These are phyloP conservation scores for Smutsia gigantea DNA, from an alignment of 2,797 vertebrate genomes.

Conservation along the genomic window DNA sequence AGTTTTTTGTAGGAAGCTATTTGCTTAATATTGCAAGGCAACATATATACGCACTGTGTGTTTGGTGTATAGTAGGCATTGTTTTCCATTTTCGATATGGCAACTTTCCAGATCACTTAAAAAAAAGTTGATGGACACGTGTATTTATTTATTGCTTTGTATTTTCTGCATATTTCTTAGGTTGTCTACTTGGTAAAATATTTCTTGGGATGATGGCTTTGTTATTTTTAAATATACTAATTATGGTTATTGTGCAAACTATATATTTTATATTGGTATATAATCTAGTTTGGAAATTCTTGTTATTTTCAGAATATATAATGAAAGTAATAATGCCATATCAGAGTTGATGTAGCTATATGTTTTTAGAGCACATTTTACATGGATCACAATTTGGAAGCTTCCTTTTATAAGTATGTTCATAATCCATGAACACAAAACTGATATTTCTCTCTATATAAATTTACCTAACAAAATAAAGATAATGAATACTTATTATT, in stretches of 20 bases:
- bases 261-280: not conserved
- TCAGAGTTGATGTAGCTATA: not conserved
- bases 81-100: not conserved
- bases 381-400: not conserved
- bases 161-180: not conserved
- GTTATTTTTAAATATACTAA: not conserved
- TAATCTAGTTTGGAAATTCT: not conserved
- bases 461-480: not conserved
- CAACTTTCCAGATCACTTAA: not conserved
- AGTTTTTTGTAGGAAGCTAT: not conserved
- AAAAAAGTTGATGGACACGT: not conserved
- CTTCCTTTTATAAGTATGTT: not conserved
- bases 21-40: not conserved
- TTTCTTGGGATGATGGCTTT: not conserved
- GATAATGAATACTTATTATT: not conserved
- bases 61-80: not conserved
- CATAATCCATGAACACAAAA: not conserved
- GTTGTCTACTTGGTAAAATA: not conserved
- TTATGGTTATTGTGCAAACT: not conserved
- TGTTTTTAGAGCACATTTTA: not conserved
- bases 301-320: not conserved
- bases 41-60: not conserved
- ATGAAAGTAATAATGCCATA: not conserved
- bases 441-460: not conserved
- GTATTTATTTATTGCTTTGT: not conserved